Evolutionary conservation across 2,797 vertebrate genomes (phyloP).

Genomic region (Vipera ursinii): DNA sequence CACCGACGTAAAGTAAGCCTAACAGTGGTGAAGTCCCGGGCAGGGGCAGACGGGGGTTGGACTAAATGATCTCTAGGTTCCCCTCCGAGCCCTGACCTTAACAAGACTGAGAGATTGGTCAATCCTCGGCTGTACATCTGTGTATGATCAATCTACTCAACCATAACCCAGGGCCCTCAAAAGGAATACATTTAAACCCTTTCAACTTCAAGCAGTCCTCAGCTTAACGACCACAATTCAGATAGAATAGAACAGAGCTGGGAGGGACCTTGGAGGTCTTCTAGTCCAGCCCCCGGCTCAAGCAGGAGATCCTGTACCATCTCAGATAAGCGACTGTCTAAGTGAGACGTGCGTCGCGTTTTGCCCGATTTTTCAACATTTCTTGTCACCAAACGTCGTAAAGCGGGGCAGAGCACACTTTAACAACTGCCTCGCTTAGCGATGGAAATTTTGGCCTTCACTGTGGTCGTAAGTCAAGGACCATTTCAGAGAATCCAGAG

Average conservation of each 20-base stretch:
- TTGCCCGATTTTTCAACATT: fast-evolving
- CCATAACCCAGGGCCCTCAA: neutral
- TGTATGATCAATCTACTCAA: neutral
- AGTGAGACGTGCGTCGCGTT: neutral
- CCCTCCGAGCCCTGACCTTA: neutral
- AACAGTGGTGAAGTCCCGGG: neutral
- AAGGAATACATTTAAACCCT: too few species aligned
- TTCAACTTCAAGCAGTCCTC: neutral
- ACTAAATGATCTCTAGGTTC: neutral
- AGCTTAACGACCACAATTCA: neutral
- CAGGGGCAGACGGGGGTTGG: neutral
- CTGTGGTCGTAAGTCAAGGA: neutral
- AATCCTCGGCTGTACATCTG: neutral
- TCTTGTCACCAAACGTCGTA: too few species aligned
- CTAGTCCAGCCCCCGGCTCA: too few species aligned
- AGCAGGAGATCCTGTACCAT: too few species aligned
- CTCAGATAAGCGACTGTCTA: neutral
- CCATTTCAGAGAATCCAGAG: neutral
- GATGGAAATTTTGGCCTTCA: neutral
- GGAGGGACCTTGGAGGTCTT: too few species aligned
- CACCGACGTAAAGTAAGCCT: conserved; percentile 70
- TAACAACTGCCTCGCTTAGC: neutral
- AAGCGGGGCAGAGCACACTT: neutral
- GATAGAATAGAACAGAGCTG: too few species aligned
- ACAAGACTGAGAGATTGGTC: neutral